phyloP scores from a whole-genome alignment of 2,113 vertebrate genomes.

The Rhodinocichla rosea region DNA sequence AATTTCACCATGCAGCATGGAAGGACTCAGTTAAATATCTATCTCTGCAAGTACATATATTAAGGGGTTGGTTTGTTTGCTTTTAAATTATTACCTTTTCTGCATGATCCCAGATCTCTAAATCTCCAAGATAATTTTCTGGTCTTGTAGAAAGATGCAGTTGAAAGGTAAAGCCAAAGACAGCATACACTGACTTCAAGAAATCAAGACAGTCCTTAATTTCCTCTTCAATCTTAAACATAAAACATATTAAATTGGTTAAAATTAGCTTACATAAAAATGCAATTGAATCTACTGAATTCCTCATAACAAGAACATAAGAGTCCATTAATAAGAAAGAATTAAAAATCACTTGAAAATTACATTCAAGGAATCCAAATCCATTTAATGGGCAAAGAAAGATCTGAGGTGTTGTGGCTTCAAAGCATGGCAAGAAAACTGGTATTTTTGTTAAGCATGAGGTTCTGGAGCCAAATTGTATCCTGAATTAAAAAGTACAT shows the following conservation, averaged over 20 bases:
- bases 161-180: conserved; percentile 94
- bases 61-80: background rate
- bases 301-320: background rate
- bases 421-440: background rate
- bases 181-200: conserved; percentile 85
- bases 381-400: background rate
- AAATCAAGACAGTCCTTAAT: conserved; percentile 91
- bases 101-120: conserved; percentile 85
- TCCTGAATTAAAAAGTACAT: background rate
- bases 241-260: background rate
- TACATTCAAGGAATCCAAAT: background rate
- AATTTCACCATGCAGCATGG: background rate
- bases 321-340: background rate
- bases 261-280: background rate
- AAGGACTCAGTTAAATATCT: background rate
- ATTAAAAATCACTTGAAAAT: background rate
- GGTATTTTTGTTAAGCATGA: background rate
- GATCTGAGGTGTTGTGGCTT: background rate
- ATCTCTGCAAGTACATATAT: background rate
- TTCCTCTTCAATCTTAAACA: conserved; percentile 86
- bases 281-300: background rate
- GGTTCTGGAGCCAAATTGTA: background rate
- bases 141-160: conserved; percentile 91
- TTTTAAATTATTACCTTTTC: conserved; percentile 80
- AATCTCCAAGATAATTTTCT: conserved; percentile 87